Evolutionary conservation across 2,113 vertebrate genomes (phyloP).

Genomic region (Ariopsis seemanni): DNA sequence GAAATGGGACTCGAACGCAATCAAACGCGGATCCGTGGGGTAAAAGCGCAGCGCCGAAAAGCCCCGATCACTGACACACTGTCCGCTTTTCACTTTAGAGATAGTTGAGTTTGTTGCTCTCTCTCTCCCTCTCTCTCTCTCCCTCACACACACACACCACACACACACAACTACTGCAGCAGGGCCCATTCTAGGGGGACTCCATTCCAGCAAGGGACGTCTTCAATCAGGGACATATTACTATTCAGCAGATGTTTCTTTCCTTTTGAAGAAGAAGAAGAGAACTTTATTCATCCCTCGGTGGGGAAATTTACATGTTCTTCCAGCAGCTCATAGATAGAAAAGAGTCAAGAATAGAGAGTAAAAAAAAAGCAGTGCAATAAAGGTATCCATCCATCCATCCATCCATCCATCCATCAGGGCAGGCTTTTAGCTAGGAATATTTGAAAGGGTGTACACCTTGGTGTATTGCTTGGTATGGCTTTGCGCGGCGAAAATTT

Average conservation of each 20-base stretch:
- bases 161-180: constrained; percentile 76
- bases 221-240: background rate
- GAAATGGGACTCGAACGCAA: constrained; percentile 26
- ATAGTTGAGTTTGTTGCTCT: constrained; percentile 63
- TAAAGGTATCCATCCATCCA: no score
- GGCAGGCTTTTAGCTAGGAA: no score
- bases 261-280: background rate
- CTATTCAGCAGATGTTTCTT: background rate
- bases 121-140: constrained; percentile 46
- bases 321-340: no score
- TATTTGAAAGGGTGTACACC: no score
- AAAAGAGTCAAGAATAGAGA: no score
- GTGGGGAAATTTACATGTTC: no score
- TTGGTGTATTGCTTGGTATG: no score
- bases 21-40: constrained; percentile 54
- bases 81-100: constrained; percentile 67
- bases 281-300: no score
- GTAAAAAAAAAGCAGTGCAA: no score
- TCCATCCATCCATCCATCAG: no score
- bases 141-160: constrained; percentile 42
- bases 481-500: no score
- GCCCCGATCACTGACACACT: constrained; percentile 55
- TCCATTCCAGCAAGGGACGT: constrained; percentile 42
- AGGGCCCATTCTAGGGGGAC: constrained; percentile 73
- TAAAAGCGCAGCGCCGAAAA: constrained; percentile 61